Base-by-base conservation (phyloP, 2,888 invertebrate species). In the Adelognathus sp. region DNA sequence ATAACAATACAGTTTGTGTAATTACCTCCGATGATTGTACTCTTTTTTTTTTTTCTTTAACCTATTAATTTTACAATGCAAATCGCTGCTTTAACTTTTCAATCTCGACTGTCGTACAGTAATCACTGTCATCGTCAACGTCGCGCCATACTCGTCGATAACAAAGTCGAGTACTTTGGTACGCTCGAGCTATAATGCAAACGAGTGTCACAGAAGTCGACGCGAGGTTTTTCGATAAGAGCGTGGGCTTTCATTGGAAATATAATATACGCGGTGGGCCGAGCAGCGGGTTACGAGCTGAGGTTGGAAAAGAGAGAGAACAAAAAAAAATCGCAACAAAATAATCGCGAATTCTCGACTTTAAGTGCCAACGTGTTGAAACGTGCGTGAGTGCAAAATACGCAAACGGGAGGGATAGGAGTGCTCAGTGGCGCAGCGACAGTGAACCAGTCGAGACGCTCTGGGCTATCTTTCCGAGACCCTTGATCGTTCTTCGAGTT, bases 71-170 rank as follows among this genome's bases (percentile, higher is more conserved):
- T 21, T 11, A 21, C 50, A 21, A 50, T 24, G 9, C 11, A 21
- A 50, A 50, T 50, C 11, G n/a, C 3, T 24, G 24, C 21, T 50
- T 50, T 24, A 24, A 9, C 11, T 9, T 3, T 4, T 3, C 21
- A 50, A 21, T 21, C 24, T 21, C 24, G 24, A 50, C 21, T 21
- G 11, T 21, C 24, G n/a, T 21, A 11, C 9, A 24, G 50, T 24
- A 50, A 50, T 50, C 50, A 50, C 50, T 50, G 50, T 50, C 50
- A 21, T 24, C 50, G 50, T 50, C 50, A 50, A 21, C 21, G 50
- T 24, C 50, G 21, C 11, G 11, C 21, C n/a, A 21, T 1, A 2
- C n/a, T 50, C 50, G 24, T 50, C n/a, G 50, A 50, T 50, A 50
- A 50, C 50, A 50, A 24, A 50, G 21, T 21, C 50, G 11, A 24